These are phyloP conservation scores for Arctocebus calabarensis DNA, from an alignment of 2,797 vertebrate genomes.

Conservation along the genomic window DNA sequence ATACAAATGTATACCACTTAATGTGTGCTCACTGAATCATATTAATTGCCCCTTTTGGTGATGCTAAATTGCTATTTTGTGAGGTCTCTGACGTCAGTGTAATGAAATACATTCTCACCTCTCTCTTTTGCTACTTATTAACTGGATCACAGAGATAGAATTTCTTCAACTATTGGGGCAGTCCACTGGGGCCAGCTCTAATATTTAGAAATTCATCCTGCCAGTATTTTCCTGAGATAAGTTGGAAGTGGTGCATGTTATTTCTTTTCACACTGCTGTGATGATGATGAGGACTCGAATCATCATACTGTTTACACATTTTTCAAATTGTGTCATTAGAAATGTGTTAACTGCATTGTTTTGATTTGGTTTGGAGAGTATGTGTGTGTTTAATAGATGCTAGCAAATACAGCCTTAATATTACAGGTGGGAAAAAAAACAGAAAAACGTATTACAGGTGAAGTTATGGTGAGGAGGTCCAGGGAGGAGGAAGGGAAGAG, in stretches of 20 bases:
- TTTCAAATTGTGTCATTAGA: constrained; percentile 27
- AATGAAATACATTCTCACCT: background rate
- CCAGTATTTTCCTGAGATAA: background rate
- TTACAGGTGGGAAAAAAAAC: background rate
- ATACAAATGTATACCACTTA: background rate
- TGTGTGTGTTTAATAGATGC: constrained; percentile 2
- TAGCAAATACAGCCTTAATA: background rate
- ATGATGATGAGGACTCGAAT: background rate
- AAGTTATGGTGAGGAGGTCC: background rate
- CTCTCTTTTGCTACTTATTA: constrained; percentile 46
- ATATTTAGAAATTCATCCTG: background rate
- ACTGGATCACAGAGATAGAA: background rate
- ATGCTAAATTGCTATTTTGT: constrained; percentile 38
- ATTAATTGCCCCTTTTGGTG: background rate
- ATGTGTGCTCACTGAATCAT: background rate
- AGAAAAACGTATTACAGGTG: background rate
- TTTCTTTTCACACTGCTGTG: background rate
- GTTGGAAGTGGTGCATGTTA: background rate
- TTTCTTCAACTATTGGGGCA: background rate
- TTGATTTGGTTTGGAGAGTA: background rate
- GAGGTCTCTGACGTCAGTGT: background rate
- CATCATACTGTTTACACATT: background rate
- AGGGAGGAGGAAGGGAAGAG: background rate
- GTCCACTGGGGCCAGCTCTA: background rate
- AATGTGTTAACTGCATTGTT: constrained; percentile 27